Evolutionary conservation across 2,888 invertebrate species (phyloP).

Genomic region (Drosophila macrospina): DNA sequence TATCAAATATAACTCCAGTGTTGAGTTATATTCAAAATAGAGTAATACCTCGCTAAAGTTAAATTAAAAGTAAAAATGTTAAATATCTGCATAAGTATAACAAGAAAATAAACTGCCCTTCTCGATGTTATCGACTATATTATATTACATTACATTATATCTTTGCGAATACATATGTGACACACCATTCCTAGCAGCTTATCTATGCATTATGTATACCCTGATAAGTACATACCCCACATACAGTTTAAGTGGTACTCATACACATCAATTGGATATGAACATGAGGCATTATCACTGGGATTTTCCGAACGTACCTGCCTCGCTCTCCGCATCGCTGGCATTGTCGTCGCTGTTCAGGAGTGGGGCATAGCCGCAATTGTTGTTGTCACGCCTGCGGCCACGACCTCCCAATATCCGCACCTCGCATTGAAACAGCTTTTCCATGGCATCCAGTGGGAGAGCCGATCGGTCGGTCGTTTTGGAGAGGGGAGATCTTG

Average conservation of each 20-base stretch:
- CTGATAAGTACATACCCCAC: no score
- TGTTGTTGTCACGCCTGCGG: constrained; percentile 33
- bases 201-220: no score
- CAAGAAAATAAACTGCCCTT: no score
- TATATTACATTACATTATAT: no score
- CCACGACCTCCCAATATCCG: constrained; percentile 16
- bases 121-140: no score
- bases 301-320: constrained; percentile 41
- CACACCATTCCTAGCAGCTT: background rate
- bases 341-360: constrained; percentile 41
- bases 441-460: constrained; percentile 36
- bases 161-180: background rate
- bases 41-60: no score
- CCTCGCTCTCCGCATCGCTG: constrained; percentile 26
- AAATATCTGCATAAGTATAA: no score
- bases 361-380: constrained; percentile 54
- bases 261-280: background rate
- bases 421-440: constrained; percentile 20
- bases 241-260: background rate
- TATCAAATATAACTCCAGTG: no score
- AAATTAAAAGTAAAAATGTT: no score
- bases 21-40: no score
- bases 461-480: background rate
- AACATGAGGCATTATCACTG: background rate
- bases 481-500: background rate